phyloP scores from a whole-genome alignment of 2,797 vertebrate species.

The Acanthurus lineatus region DNA sequence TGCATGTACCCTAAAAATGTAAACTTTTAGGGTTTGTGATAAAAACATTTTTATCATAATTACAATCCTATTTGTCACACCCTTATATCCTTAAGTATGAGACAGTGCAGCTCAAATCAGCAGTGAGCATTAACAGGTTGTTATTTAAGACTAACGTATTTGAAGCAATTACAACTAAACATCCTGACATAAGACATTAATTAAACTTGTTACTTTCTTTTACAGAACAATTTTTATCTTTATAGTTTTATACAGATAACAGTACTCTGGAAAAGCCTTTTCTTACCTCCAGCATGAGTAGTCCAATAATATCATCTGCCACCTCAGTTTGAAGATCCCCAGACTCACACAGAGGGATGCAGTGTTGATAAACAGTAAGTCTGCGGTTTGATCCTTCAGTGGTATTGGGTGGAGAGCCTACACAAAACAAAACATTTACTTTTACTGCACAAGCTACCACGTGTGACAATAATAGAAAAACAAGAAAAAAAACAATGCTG shows the following conservation, averaged over 20 bases:
- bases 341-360: slow-evolving; percentile 92
- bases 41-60: background rate
- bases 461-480: no score
- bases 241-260: no score
- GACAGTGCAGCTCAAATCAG: background rate
- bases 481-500: no score
- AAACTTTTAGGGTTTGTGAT: background rate
- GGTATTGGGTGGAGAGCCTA: slow-evolving; percentile 90
- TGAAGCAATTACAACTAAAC: background rate
- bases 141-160: background rate
- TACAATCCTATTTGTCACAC: background rate
- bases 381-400: slow-evolving; percentile 87
- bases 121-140: background rate
- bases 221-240: no score
- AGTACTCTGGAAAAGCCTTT: background rate
- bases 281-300: slow-evolving; percentile 96
- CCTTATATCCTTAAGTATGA: background rate
- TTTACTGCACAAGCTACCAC: background rate
- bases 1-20: background rate
- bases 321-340: slow-evolving; percentile 92
- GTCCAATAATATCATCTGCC: slow-evolving; percentile 92
- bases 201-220: background rate
- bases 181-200: background rate
- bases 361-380: slow-evolving; percentile 90
- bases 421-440: slow-evolving; percentile 3